These are phyloP conservation scores for Muscina levida DNA, from an alignment of 2,888 invertebrate genomes.

Conservation along the genomic window DNA sequence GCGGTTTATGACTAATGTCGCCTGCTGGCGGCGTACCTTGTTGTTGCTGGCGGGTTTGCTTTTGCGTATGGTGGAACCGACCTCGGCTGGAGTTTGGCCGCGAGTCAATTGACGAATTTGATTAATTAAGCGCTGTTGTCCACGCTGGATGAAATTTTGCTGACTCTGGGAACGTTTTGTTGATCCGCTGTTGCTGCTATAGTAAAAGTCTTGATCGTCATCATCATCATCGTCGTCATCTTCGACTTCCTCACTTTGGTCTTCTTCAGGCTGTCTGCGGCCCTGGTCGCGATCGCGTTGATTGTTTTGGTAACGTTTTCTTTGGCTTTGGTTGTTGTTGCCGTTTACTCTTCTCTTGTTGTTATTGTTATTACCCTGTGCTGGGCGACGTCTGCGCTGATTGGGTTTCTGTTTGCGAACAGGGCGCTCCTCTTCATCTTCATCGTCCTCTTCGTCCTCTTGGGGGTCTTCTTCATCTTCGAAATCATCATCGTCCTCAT, in stretches of 20 bases:
- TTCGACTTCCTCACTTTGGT: conserved; percentile 9
- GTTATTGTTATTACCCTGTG: conserved; percentile 44
- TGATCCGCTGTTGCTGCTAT: conserved; percentile 23
- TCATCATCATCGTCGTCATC: conserved; percentile 39
- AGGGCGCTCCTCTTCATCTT: conserved; percentile 60
- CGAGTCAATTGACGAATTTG: conserved; percentile 73
- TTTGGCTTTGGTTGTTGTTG: conserved; percentile 18
- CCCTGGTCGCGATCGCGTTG: conserved; percentile 5
- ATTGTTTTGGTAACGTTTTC: conserved; percentile 11
- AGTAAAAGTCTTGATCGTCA: conserved; percentile 41
- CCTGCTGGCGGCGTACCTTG: conserved; percentile 70
- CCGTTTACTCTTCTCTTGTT: conserved; percentile 10
- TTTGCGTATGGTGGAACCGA: conserved; percentile 66
- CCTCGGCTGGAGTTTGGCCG: conserved; percentile 70
- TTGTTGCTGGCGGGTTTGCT: conserved; percentile 29
- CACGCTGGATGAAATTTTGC: conserved; percentile 71
- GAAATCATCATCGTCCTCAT: conserved; percentile 63
- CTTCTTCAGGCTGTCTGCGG: conserved; percentile 13
- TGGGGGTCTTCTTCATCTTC: conserved; percentile 61
- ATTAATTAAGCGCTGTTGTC: conserved; percentile 73
- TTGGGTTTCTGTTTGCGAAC: conserved; percentile 52
- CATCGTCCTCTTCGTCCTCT: conserved; percentile 63
- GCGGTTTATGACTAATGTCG: conserved; percentile 72
- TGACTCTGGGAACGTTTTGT: conserved; percentile 65
- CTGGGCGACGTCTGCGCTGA: conserved; percentile 59